Evolutionary conservation across 2,888 invertebrate species (phyloP), one percentile per base, ranked within the genome.

Genomic region (Priocnemis perturbator): DNA sequence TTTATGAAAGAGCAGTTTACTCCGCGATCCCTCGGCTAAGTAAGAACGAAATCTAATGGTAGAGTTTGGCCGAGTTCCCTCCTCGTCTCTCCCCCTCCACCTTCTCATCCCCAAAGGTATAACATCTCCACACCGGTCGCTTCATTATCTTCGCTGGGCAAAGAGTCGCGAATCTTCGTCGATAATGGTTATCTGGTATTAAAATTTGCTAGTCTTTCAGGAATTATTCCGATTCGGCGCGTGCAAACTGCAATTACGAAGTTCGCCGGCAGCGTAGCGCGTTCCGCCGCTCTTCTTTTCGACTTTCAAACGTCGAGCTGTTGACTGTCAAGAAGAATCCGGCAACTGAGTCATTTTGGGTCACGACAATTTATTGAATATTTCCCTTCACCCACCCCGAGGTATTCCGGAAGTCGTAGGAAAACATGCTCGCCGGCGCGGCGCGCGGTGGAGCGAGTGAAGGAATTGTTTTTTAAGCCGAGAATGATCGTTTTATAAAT

Each of bases 1-100:
- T 80, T 80, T 76, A 76, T 71, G 76, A 71, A 70, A 70, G 73
- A 73, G 68, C 72, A 73, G 76, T 78, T 81, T 77, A 75, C 71
- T 60, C 53, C 65, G 64, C 50, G 57, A 78, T 77, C 66, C 62
- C 58, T 50, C 60, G 52, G 60, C 60, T 62, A 65, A 68, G 67
- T 67, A 64, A 69, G 67, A 76, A 69, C 66, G 66, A 67, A 58
- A 67, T 66, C 64, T 70, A 62, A 73, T 67, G 63, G 61, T 57
- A 23, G 59, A 66, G 69, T 76, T 76, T 69, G 59, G 48, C 50
- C 55, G 61, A 76, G 52, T 73, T 73, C n/a, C 17, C 50, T 9
- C 5, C 14, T 3, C 50, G 19, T 50, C 1, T 17, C 50, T 50
- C 50, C 50, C 50, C 50, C n/a, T 50, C 50, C 17, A 3, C 47